Conservation (phyloP, 2,113 vertebrate genomes). For the Brienomyrus brachyistius region DNA sequence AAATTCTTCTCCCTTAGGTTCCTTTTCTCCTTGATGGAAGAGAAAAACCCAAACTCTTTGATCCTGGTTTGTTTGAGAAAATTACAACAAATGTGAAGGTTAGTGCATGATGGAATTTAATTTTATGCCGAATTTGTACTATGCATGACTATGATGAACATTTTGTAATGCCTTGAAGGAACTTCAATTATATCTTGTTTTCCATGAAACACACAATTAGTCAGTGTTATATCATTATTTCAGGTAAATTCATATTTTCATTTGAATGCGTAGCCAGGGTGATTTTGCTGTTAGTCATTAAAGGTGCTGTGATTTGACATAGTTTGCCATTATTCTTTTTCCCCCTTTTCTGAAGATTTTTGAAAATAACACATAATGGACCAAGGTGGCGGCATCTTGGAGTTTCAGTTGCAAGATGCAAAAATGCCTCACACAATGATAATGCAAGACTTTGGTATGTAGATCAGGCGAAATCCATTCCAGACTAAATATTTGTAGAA, state of each 20-base stretch:
- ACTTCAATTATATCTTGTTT: not conserved
- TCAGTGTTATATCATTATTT: not conserved
- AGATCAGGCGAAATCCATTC: not conserved
- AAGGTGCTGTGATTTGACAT: not conserved
- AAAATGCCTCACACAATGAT: constrained; percentile 98
- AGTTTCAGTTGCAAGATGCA: constrained; percentile 84
- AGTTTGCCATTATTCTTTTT: not conserved
- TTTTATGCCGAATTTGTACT: not conserved
- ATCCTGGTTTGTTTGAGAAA: constrained; percentile 42
- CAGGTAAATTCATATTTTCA: not conserved
- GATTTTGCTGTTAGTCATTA: not conserved
- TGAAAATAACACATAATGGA: constrained; percentile 75
- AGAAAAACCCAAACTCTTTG: constrained; percentile 19
- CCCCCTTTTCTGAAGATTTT: constrained; percentile 42
- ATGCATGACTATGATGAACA: not conserved
- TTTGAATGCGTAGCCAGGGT: not conserved
- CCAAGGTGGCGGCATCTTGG: constrained; percentile 90
- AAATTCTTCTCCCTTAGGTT: constrained; percentile 18
- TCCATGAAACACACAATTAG: not conserved
- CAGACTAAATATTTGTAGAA: not conserved
- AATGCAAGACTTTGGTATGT: constrained; percentile 97
- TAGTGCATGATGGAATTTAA: constrained; percentile 18
- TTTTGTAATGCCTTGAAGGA: not conserved
- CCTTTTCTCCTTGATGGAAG: constrained; percentile 47
- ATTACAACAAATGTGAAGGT: constrained; percentile 68